Conservation (phyloP, 2,113 vertebrate species). For the Colistium nudipinnis region DNA sequence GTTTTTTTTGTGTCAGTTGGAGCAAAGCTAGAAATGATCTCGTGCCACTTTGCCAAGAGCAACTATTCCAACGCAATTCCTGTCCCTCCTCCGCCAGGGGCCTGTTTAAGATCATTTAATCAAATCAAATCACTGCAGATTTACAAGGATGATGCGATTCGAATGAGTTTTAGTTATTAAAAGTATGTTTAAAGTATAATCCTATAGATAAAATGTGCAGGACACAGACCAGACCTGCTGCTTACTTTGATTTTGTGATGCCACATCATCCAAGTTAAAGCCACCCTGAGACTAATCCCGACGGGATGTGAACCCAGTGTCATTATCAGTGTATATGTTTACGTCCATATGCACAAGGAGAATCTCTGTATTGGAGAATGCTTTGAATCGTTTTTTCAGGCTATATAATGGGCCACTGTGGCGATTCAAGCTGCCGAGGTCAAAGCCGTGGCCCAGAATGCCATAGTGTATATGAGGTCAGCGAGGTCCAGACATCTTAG, state of each 20-base stretch:
- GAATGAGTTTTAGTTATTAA: background rate
- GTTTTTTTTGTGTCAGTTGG: constrained; percentile 36
- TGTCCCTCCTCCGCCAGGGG: constrained; percentile 12
- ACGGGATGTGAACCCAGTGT: constrained; percentile 21
- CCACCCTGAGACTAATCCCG: constrained; percentile 3
- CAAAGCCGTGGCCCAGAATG: constrained; percentile 67
- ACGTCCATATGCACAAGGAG: constrained; percentile 6
- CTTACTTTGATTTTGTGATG: constrained; percentile 44
- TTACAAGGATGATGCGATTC: constrained; percentile 8
- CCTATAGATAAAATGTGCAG: background rate
- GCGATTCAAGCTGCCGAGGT: constrained; percentile 56
- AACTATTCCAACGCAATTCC: constrained; percentile 18
- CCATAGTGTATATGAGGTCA: constrained; percentile 60
- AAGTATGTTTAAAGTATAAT: too few relatives aligned
- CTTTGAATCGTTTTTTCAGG: constrained; percentile 60
- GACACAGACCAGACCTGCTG: background rate
- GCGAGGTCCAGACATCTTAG: constrained; percentile 63
- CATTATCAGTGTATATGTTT: constrained; percentile 26
- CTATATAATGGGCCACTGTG: constrained; percentile 51
- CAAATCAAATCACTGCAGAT: constrained; percentile 13
- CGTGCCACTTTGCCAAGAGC: constrained; percentile 7
- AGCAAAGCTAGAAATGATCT: constrained; percentile 22
- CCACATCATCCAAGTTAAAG: constrained; percentile 12
- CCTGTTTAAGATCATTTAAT: constrained; percentile 17
- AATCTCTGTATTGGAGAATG: constrained; percentile 33